These are phyloP conservation scores for Noctua janthina DNA, from an alignment of 2,888 invertebrate genomes.

Conservation along the genomic window DNA sequence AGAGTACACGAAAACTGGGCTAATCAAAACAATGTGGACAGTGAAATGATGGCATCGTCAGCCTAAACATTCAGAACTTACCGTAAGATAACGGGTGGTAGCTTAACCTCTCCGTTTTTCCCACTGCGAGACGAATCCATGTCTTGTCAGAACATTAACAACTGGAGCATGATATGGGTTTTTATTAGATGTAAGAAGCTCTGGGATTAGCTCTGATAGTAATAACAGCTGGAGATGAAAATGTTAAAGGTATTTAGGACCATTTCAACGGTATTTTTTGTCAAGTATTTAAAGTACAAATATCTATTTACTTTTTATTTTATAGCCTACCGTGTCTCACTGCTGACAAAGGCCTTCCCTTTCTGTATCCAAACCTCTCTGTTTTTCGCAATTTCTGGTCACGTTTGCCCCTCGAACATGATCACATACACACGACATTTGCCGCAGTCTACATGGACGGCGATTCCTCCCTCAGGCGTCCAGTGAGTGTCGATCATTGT, in stretches of 20 bases:
- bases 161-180: slow-evolving; percentile 52
- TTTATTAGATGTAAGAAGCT: slow-evolving; percentile 16
- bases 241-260: not conserved
- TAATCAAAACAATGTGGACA: slow-evolving; percentile 70
- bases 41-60: slow-evolving; percentile 57
- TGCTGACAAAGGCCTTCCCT: not conserved
- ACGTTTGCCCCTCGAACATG: not conserved
- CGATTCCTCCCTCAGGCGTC: not conserved
- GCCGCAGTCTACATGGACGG: not conserved
- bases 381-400: not conserved
- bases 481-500: not conserved
- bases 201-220: not conserved
- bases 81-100: slow-evolving; percentile 80
- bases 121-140: slow-evolving; percentile 68
- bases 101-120: slow-evolving; percentile 78
- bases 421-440: not conserved
- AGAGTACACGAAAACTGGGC: slow-evolving; percentile 63
- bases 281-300: not conserved
- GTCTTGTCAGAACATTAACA: slow-evolving; percentile 51
- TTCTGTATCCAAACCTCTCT: not conserved
- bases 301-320: not conserved
- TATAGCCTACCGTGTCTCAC: not conserved
- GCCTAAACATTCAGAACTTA: slow-evolving; percentile 68
- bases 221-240: not conserved
- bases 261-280: not conserved